Conservation (phyloP, 2,888 invertebrate species). For the Chloroclysta siterata region DNA sequence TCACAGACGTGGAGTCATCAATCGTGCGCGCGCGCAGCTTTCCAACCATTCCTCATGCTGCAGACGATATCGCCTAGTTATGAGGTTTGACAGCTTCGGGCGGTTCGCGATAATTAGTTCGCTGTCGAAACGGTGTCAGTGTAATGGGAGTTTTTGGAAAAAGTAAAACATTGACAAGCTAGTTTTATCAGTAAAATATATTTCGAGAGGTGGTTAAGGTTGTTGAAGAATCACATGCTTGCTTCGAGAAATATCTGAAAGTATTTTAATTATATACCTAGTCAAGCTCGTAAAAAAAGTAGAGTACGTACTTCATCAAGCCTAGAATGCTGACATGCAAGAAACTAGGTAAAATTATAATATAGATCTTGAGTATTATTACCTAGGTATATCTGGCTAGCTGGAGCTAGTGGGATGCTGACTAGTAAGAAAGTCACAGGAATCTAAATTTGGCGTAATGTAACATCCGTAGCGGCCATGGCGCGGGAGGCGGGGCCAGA, state of each 20-base stretch:
- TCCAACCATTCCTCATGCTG: conserved; percentile 55
- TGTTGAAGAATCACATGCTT: not conserved
- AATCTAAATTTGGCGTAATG: conserved; percentile 78
- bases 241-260: not conserved
- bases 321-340: not conserved
- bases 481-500: conserved; percentile 72
- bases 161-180: not conserved
- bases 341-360: not conserved
- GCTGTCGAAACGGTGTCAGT: conserved; percentile 21
- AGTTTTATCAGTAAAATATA: not conserved
- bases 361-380: not conserved
- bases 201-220: not conserved
- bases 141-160: conserved; percentile 11
- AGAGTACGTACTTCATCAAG: not conserved
- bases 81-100: conserved; percentile 46
- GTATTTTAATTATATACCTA: not conserved
- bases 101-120: conserved; percentile 47
- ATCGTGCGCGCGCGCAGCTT: conserved; percentile 58
- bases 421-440: conserved; percentile 57
- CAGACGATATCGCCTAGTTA: conserved; percentile 37
- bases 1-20: conserved; percentile 61
- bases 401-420: conserved; percentile 45
- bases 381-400: not conserved
- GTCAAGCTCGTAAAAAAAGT: not conserved
- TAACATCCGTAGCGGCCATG: conserved; percentile 74